Evolutionary conservation across 2,888 invertebrate genomes (phyloP).

Genomic region (Phlogophora meticulosa): DNA sequence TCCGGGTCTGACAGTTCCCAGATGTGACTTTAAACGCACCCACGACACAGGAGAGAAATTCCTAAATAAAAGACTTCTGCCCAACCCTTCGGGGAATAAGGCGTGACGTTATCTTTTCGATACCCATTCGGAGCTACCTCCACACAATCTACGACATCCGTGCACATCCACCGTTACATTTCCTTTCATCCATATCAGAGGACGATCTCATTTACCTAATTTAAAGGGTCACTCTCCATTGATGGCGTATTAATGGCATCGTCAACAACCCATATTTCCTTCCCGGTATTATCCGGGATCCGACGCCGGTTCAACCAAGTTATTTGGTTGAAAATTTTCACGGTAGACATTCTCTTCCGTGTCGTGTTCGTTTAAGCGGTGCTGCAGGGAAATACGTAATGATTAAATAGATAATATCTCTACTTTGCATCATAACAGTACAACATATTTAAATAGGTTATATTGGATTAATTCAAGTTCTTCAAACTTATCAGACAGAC

Average conservation of each 20-base stretch:
- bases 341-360: constrained; percentile 26
- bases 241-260: constrained; percentile 46
- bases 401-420: too few species aligned
- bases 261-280: constrained; percentile 52
- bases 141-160: constrained; percentile 2
- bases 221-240: constrained; percentile 54
- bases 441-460: too few species aligned
- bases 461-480: too few species aligned
- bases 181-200: constrained; percentile 20
- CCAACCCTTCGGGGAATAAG: too few species aligned
- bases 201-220: constrained; percentile 53
- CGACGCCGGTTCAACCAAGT: constrained; percentile 17
- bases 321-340: constrained; percentile 45
- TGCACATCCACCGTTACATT: not conserved
- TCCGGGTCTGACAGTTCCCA: too few species aligned
- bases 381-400: constrained; percentile 16
- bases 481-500: too few species aligned
- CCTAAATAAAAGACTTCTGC: too few species aligned
- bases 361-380: constrained; percentile 13
- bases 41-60: too few species aligned
- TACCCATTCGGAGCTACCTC: not conserved
- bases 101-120: too few species aligned
- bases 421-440: too few species aligned
- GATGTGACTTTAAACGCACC: too few species aligned
- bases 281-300: constrained; percentile 26